Evolutionary conservation across 2,113 vertebrate genomes (phyloP).

Genomic region (Halichoeres trimaculatus): DNA sequence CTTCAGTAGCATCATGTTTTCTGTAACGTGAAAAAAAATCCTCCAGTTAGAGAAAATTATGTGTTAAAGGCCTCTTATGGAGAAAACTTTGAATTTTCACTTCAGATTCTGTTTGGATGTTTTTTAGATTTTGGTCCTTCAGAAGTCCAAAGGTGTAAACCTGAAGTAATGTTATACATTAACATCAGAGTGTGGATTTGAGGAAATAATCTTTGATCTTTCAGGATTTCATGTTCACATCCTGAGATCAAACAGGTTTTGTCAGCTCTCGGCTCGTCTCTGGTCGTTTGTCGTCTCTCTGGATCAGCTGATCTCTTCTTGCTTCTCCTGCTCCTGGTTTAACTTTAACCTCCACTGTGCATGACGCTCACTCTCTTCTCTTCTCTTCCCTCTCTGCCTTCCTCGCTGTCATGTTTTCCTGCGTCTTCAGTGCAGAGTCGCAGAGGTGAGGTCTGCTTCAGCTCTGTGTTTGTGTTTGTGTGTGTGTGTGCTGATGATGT

Average conservation of each 20-base stretch:
- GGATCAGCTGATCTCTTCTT: conserved; percentile 17
- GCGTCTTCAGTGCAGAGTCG: conserved; percentile 97
- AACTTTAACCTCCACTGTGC: conserved; percentile 58
- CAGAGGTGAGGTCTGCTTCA: conserved; percentile 91
- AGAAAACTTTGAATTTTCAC: too few species aligned
- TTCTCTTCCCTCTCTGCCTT: conserved; percentile 49
- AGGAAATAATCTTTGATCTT: too few species aligned
- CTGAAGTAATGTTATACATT: too few species aligned
- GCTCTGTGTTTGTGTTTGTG: conserved; percentile 18
- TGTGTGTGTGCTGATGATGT: not conserved
- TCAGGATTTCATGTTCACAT: too few species aligned
- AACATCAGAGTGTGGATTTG: too few species aligned
- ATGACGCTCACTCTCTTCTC: conserved; percentile 45
- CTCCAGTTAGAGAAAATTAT: too few species aligned
- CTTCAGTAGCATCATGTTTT: not conserved
- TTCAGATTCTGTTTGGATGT: too few species aligned
- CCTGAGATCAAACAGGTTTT: too few species aligned
- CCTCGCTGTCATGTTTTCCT: conserved; percentile 81
- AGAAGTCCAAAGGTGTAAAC: too few species aligned
- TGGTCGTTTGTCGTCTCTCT: not conserved
- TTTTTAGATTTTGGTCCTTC: too few species aligned
- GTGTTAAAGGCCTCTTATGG: too few species aligned
- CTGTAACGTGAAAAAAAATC: too few species aligned
- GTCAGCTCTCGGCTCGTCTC: not conserved
- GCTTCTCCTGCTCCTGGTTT: conserved; percentile 36